phyloP scores from a whole-genome alignment of 1,140 invertebrate species.

The Apis dorsata region DNA sequence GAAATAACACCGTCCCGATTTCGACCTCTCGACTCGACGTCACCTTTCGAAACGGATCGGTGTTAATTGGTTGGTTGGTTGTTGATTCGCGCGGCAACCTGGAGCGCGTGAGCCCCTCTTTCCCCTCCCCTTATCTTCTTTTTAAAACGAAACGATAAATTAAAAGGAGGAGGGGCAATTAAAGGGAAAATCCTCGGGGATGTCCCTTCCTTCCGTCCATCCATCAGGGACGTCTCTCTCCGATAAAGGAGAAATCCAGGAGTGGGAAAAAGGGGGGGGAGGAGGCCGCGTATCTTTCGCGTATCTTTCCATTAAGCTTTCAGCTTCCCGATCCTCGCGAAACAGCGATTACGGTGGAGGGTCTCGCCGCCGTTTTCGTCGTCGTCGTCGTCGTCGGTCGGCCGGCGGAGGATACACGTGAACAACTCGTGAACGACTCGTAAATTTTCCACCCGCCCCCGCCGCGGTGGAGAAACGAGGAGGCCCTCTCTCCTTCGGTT shows the following conservation, averaged over 20 bases:
- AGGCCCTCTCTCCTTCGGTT: slow-evolving; percentile 68
- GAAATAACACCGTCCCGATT: no score
- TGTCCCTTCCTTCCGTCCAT: not conserved
- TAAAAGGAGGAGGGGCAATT: no score
- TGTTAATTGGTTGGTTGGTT: no score
- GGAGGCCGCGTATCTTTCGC: not conserved
- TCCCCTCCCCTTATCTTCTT: no score
- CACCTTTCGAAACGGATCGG: no score
- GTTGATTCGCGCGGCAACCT: no score
- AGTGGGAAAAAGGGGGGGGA: no score
- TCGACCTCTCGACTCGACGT: no score
- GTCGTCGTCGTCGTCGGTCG: not conserved
- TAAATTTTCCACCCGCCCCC: slow-evolving; percentile 54
- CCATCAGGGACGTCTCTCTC: not conserved
- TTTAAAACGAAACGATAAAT: no score
- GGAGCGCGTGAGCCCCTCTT: no score
- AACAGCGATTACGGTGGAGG: slow-evolving; percentile 59
- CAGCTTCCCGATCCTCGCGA: slow-evolving; percentile 56
- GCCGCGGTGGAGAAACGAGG: not conserved
- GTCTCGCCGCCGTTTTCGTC: slow-evolving; percentile 38
- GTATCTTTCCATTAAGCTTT: slow-evolving; percentile 57
- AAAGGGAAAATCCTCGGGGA: not conserved
- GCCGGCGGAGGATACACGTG: slow-evolving; percentile 41
- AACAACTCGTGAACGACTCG: slow-evolving; percentile 56
- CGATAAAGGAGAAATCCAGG: not conserved